phyloP scores from a whole-genome alignment of 2,888 invertebrate species.

The Zygothrica quintamaculata region DNA sequence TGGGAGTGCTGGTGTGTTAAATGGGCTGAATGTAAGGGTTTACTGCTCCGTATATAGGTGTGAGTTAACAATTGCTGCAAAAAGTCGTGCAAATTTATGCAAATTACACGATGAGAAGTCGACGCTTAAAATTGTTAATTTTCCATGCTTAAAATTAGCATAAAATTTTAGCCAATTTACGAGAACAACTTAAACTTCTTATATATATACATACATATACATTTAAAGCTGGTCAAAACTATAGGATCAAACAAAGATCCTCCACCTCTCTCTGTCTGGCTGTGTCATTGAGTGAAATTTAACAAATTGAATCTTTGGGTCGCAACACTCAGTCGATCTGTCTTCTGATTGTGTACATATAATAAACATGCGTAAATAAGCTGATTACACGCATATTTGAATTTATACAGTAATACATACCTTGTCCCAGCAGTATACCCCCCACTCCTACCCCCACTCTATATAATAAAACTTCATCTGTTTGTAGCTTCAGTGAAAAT shows the following conservation, averaged over 20 bases:
- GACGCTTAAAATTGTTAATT: conserved; percentile 51
- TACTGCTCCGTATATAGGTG: background rate
- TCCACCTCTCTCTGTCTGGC: background rate
- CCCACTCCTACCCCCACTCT: background rate
- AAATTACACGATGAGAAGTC: conserved; percentile 52
- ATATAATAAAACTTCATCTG: background rate
- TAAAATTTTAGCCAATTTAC: conserved; percentile 31
- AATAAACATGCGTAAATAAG: conserved; percentile 80
- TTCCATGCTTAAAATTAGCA: conserved; percentile 44
- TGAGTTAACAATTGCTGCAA: conserved; percentile 21
- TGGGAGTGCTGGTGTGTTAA: background rate
- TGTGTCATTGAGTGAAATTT: conserved; percentile 50
- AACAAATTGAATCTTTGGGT: conserved; percentile 63
- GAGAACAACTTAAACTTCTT: conserved; percentile 4
- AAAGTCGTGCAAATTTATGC: conserved; percentile 56
- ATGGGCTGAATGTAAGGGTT: conserved; percentile 14
- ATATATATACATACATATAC: too few species aligned
- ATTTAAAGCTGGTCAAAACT: conserved; percentile 26
- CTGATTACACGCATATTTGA: conserved; percentile 82
- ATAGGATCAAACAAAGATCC: too few species aligned
- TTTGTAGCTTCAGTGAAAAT: conserved; percentile 38
- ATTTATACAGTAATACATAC: conserved; percentile 46
- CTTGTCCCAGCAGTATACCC: too few species aligned
- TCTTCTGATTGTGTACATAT: conserved; percentile 47
- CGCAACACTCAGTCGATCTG: conserved; percentile 19